Percentiles rank a stretch among this genome's conserved stretches.
These are phyloP conservation scores for Ormyrus rosae DNA, from an alignment of 2,888 invertebrate species.

Conservation along the genomic window DNA sequence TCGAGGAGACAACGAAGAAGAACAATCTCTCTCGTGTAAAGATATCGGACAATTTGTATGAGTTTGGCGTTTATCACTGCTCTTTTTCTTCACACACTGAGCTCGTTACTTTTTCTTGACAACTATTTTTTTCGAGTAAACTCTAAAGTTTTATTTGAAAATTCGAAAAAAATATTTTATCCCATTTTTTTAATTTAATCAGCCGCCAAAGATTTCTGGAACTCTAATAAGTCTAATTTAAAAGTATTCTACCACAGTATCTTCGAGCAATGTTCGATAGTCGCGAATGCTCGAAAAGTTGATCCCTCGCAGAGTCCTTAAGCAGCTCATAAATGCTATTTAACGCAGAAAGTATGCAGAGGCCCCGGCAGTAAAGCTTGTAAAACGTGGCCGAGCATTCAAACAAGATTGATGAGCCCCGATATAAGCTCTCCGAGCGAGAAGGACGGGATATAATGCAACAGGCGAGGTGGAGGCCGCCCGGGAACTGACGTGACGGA, in stretches of 20 bases:
- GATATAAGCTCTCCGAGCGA: slow-evolving; percentile 5
- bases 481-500: slow-evolving; percentile 17
- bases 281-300: no score
- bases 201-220: no score
- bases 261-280: no score
- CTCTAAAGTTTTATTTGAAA: no score
- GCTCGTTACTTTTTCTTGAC: no score
- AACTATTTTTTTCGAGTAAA: no score
- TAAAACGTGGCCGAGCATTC: slow-evolving; percentile 49
- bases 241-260: no score
- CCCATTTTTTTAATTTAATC: no score
- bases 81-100: background rate
- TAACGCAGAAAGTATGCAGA: slow-evolving; percentile 49
- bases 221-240: no score
- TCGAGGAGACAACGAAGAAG: slow-evolving; percentile 46
- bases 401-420: slow-evolving; percentile 49
- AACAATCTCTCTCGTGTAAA: slow-evolving; percentile 13
- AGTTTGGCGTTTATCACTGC: slow-evolving; percentile 8
- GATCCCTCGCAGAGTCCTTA: slow-evolving; percentile 3
- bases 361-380: slow-evolving; percentile 44
- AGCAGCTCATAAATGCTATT: slow-evolving; percentile 36
- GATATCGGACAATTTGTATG: slow-evolving; percentile 27
- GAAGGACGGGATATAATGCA: slow-evolving; percentile 7
- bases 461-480: slow-evolving; percentile 35
- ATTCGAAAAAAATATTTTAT: no score